Conservation (phyloP, 2,888 invertebrate genomes). For the Byasa hedistus region DNA sequence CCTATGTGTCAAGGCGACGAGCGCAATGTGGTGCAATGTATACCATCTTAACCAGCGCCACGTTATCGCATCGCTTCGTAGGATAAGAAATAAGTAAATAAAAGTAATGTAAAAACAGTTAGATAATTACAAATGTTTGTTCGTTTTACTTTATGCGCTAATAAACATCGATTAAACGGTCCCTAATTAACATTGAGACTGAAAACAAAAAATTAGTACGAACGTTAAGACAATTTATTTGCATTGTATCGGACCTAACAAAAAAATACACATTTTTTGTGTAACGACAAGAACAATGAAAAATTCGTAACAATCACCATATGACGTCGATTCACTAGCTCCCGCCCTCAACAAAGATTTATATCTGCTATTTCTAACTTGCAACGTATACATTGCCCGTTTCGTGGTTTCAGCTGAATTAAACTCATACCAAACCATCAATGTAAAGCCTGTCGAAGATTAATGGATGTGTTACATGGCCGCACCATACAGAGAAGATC, state of each 20-base stretch:
- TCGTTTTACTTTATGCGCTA: not conserved
- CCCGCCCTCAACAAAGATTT: conserved; percentile 62
- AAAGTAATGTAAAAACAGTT: not conserved
- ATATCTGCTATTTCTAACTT: conserved; percentile 46
- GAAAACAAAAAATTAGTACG: conserved; percentile 17
- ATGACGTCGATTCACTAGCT: conserved; percentile 63
- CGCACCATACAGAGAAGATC: conserved; percentile 56
- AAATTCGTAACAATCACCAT: conserved; percentile 68
- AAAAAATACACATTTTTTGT: conserved; percentile 39
- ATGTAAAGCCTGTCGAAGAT: conserved; percentile 47
- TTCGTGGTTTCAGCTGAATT: conserved; percentile 12
- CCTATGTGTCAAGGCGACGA: too few species aligned
- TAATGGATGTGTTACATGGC: conserved; percentile 45
- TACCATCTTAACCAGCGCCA: too few species aligned
- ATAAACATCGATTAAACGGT: conserved; percentile 7
- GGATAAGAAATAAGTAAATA: too few species aligned
- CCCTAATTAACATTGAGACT: conserved; percentile 4
- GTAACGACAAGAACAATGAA: conserved; percentile 68
- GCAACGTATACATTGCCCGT: conserved; percentile 45
- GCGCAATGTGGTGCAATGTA: too few species aligned
- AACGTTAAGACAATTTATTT: conserved; percentile 35
- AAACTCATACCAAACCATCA: conserved; percentile 41
- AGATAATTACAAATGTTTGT: not conserved
- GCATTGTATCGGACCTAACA: conserved; percentile 31
- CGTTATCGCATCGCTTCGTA: too few species aligned